Percentiles rank a stretch among this genome's conserved stretches.
Conservation (phyloP, 2,888 invertebrate genomes). For the Acanthosepion pharaonis region DNA sequence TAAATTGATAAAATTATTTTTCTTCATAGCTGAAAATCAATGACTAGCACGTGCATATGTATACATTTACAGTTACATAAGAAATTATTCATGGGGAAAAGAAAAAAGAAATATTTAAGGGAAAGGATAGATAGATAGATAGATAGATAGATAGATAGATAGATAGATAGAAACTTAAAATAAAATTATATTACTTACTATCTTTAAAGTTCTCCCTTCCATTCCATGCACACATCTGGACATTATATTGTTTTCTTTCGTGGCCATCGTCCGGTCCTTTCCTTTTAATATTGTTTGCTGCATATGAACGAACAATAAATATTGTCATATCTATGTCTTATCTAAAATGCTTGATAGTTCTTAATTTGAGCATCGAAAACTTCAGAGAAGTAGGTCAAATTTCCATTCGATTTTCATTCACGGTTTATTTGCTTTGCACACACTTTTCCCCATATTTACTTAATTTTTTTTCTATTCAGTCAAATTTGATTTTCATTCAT, state of each 20-base stretch:
- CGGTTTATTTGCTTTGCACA: background rate
- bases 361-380: background rate
- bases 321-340: background rate
- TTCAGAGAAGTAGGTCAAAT: background rate
- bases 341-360: background rate
- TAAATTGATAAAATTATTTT: background rate
- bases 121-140: no score
- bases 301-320: background rate
- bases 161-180: background rate
- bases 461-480: background rate
- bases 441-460: background rate
- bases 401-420: background rate
- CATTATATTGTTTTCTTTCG: background rate
- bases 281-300: background rate
- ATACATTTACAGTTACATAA: background rate
- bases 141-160: background rate
- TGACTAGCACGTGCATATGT: no score
- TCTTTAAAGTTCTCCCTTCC: background rate
- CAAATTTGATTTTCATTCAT: background rate
- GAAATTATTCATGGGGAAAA: background rate
- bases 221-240: background rate
- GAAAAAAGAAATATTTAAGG: background rate
- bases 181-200: background rate
- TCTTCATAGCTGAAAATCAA: background rate
- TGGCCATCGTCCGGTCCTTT: background rate